Conservation (phyloP, 2,113 vertebrate species). For the Silurus asotus region DNA sequence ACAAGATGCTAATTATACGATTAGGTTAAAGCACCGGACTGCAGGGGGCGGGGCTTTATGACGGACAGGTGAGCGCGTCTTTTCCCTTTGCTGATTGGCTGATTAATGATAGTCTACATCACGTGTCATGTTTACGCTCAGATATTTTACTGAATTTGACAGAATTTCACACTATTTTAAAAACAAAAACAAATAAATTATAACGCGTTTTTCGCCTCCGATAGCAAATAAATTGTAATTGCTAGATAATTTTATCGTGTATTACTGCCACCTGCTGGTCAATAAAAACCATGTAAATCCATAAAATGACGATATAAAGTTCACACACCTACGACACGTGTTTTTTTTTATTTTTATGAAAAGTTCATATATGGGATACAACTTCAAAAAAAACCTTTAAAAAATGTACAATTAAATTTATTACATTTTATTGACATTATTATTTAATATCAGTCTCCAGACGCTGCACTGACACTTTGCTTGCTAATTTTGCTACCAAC, state of each 20-base stretch:
- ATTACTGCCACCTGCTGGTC: constrained; percentile 27
- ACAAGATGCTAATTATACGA: neutral
- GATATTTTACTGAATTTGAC: neutral
- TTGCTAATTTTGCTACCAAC: neutral
- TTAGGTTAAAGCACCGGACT: no score
- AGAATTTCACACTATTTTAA: no score
- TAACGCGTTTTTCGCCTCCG: neutral
- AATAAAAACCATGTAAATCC: neutral
- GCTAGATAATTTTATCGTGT: neutral
- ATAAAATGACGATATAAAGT: neutral
- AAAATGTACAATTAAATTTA: no score
- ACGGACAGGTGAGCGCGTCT: neutral
- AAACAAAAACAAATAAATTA: no score
- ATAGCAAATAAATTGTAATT: neutral
- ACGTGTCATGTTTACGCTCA: neutral
- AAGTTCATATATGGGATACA: neutral
- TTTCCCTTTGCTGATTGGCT: neutral
- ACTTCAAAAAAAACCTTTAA: neutral
- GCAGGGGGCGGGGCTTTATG: neutral
- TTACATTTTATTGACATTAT: neutral
- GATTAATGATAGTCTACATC: neutral
- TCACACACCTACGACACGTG: neutral
- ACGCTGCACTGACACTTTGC: neutral
- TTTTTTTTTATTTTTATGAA: neutral
- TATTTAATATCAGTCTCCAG: neutral